Percentiles rank a stretch among this genome's conserved stretches.
Conservation (phyloP, 2,113 vertebrate species). For the Pica pica region DNA sequence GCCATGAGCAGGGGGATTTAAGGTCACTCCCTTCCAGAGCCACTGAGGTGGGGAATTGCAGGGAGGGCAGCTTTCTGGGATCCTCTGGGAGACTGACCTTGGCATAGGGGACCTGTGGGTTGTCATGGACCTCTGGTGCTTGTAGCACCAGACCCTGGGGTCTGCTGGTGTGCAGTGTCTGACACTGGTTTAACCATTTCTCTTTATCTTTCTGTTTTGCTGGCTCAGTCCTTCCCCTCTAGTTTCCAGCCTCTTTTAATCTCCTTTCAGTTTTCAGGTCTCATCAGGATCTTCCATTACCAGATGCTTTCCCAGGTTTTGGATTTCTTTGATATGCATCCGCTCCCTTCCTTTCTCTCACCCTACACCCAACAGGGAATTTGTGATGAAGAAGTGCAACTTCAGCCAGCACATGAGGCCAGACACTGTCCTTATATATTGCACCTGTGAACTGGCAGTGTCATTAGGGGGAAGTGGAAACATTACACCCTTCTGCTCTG, state of each 20-base stretch:
- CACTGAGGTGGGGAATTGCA: not conserved
- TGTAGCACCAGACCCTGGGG: not conserved
- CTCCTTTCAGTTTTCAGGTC: not conserved
- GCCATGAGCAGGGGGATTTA: fast-evolving
- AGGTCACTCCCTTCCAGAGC: not conserved
- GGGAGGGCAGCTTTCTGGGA: not conserved
- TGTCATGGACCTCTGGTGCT: not conserved
- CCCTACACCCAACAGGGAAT: not conserved
- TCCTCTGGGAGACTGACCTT: not conserved
- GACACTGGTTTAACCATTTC: not conserved
- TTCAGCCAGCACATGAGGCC: not conserved
- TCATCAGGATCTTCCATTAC: not conserved
- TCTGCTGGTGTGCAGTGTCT: not conserved
- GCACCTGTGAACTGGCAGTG: not conserved
- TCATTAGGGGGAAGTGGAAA: not conserved
- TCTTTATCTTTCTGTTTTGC: not conserved
- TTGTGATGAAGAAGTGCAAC: not conserved
- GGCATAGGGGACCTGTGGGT: not conserved
- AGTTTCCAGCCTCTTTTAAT: not conserved
- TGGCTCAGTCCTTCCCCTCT: not conserved
- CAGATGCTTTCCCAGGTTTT: not conserved
- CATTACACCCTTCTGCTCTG: not conserved
- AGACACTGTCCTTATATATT: not conserved
- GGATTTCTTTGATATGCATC: not conserved
- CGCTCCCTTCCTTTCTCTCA: not conserved